These are phyloP conservation scores for Tolypeutes matacus DNA, from an alignment of 2,797 vertebrate genomes.

Conservation along the genomic window DNA sequence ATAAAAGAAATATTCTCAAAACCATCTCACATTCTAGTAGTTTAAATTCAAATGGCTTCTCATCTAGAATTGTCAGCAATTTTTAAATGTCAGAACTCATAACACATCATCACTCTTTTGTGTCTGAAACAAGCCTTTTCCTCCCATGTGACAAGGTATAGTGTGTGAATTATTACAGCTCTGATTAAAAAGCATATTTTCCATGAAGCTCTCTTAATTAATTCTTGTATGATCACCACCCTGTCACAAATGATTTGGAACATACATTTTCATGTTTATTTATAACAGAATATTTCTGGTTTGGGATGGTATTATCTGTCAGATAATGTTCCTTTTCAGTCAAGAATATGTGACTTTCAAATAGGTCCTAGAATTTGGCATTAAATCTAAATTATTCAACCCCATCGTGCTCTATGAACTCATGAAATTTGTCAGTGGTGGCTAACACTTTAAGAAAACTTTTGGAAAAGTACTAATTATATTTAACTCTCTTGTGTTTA, in stretches of 20 bases:
- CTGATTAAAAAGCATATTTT: constrained; percentile 9
- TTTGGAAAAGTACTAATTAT: too few species aligned
- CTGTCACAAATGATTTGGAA: not conserved
- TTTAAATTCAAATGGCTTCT: not conserved
- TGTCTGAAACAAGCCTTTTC: not conserved
- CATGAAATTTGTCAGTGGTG: not conserved
- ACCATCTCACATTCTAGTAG: not conserved
- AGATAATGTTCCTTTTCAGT: not conserved
- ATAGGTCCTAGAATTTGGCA: not conserved
- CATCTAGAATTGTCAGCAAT: not conserved
- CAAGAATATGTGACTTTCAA: not conserved
- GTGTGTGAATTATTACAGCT: constrained; percentile 7
- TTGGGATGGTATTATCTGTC: not conserved
- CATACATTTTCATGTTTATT: not conserved
- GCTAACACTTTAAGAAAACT: not conserved
- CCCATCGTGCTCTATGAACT: not conserved
- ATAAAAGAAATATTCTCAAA: not conserved
- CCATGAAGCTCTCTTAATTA: not conserved
- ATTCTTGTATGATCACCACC: not conserved
- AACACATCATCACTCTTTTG: not conserved
- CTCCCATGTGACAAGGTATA: not conserved
- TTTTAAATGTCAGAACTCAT: constrained; percentile 17
- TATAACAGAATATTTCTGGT: not conserved
- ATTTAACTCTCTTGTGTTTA: too few species aligned
- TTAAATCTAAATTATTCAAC: not conserved